These are phyloP conservation scores for Eristalis pertinax DNA, from an alignment of 2,888 invertebrate genomes.

Conservation along the genomic window DNA sequence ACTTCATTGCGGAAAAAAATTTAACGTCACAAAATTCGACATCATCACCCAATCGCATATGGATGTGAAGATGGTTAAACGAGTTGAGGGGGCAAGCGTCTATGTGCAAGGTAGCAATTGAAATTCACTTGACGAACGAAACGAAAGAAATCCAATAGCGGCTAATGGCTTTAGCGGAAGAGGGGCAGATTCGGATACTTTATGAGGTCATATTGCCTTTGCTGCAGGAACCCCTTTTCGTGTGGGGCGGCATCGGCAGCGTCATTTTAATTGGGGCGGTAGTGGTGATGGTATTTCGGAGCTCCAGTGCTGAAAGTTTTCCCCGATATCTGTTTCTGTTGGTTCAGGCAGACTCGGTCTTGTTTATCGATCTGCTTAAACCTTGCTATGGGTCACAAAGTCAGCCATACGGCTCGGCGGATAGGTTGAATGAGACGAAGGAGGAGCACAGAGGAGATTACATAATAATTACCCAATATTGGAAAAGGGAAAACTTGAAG, in stretches of 20 bases:
- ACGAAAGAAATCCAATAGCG: conserved; percentile 55
- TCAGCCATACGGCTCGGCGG: conserved; percentile 44
- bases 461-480: conserved; percentile 57
- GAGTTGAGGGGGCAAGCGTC: background rate
- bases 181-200: conserved; percentile 38
- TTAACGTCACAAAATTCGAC: conserved; percentile 31
- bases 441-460: conserved; percentile 46
- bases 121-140: conserved; percentile 66
- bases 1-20: conserved; percentile 35
- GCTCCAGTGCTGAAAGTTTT: conserved; percentile 32
- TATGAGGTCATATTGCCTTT: conserved; percentile 43
- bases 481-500: conserved; percentile 44
- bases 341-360: conserved; percentile 32
- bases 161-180: conserved; percentile 50
- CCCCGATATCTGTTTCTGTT: conserved; percentile 23
- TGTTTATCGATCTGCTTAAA: conserved; percentile 66
- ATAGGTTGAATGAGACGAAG: conserved; percentile 5
- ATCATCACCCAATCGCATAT: conserved; percentile 40
- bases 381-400: conserved; percentile 57
- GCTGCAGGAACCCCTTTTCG: conserved; percentile 27
- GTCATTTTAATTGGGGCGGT: background rate
- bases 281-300: background rate
- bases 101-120: conserved; percentile 49
- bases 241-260: conserved; percentile 6
- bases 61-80: conserved; percentile 11